Conservation (phyloP, 1,140 invertebrate genomes). For the Hyles euphorbiae region DNA sequence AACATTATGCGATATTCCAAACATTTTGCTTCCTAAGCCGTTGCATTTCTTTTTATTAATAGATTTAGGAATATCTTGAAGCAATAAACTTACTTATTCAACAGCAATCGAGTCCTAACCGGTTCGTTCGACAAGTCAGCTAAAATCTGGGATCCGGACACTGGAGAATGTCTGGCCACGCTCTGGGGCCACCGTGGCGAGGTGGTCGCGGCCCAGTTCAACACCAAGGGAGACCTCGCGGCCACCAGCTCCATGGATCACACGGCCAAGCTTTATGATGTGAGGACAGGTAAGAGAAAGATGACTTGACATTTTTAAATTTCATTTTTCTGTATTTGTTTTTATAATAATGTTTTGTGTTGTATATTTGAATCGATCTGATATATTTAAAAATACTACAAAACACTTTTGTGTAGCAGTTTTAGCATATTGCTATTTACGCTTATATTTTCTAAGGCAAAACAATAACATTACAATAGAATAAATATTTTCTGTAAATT, state of each 20-base stretch:
- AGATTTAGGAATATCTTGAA: background rate
- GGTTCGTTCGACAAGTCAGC: slow-evolving; percentile 89
- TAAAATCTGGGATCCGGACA: slow-evolving; percentile 81
- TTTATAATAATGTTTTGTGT: background rate
- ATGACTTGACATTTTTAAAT: background rate
- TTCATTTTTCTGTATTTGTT: background rate
- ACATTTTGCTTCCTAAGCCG: no score
- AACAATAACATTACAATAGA: no score
- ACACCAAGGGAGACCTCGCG: slow-evolving; percentile 77
- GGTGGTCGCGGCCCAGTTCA: slow-evolving; percentile 83
- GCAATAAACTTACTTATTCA: slow-evolving; percentile 22
- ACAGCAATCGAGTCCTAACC: slow-evolving; percentile 84
- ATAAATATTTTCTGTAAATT: no score
- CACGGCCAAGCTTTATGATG: slow-evolving; percentile 82
- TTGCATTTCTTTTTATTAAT: no score
- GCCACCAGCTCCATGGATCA: slow-evolving; percentile 87
- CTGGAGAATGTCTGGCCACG: slow-evolving; percentile 81
- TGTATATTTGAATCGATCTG: no score
- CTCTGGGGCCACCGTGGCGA: slow-evolving; percentile 85
- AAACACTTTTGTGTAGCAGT: no score
- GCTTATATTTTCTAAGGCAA: no score
- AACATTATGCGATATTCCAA: no score
- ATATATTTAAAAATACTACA: no score
- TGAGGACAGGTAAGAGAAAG: slow-evolving; percentile 42
- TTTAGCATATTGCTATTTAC: no score